phyloP scores from a whole-genome alignment of 2,113 vertebrate genomes.

The Ophiodon elongatus region DNA sequence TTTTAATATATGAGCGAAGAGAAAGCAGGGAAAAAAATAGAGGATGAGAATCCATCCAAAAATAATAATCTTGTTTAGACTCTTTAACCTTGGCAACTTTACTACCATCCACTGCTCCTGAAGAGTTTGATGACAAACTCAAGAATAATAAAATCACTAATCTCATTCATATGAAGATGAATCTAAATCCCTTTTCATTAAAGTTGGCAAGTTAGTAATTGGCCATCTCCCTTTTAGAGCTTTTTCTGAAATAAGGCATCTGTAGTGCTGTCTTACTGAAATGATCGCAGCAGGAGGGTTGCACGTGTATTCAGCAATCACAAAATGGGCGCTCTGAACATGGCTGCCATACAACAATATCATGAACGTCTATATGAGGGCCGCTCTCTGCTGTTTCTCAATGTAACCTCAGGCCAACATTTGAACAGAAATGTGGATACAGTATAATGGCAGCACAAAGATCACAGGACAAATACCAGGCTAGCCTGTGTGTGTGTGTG shows the following conservation, averaged over 20 bases:
- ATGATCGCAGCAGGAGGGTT: conserved; percentile 33
- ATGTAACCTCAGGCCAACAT: conserved; percentile 11
- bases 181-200: conserved; percentile 53
- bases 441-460: conserved; percentile 38
- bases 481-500: conserved; percentile 29
- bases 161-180: conserved; percentile 51
- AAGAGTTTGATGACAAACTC: conserved; percentile 29
- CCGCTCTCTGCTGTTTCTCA: not conserved
- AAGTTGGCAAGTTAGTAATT: conserved; percentile 36
- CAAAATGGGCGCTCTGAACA: conserved; percentile 22
- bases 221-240: conserved; percentile 26
- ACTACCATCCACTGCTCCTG: conserved; percentile 10
- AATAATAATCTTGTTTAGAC: not conserved
- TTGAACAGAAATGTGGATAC: conserved; percentile 21
- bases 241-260: conserved; percentile 79
- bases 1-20: conserved; percentile 28
- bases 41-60: not conserved
- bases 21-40: not conserved
- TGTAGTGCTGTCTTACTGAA: conserved; percentile 63
- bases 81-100: conserved; percentile 24
- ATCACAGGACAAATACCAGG: conserved; percentile 46
- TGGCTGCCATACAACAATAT: conserved; percentile 40
- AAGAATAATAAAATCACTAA: conserved; percentile 32
- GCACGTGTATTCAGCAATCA: conserved; percentile 30
- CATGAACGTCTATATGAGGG: conserved; percentile 12